These are phyloP conservation scores for Pediacus dermestoides DNA, from an alignment of 2,888 invertebrate genomes.

Conservation along the genomic window DNA sequence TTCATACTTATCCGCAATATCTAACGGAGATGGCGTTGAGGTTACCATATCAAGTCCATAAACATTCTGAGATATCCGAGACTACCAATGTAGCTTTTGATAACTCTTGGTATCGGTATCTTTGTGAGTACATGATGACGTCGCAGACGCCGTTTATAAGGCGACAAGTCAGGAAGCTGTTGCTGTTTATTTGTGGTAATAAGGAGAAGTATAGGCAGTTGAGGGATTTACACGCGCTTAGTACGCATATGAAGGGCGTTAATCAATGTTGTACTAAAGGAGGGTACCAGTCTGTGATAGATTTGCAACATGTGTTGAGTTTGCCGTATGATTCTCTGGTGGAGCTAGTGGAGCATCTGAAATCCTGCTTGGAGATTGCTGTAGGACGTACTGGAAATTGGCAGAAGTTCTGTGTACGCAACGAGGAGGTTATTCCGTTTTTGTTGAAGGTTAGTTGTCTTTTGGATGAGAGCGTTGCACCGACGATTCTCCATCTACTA, in stretches of 20 bases:
- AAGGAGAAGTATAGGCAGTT: slow-evolving; percentile 94
- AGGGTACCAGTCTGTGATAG: slow-evolving; percentile 51
- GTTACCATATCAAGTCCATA: slow-evolving; percentile 89
- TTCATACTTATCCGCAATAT: slow-evolving; percentile 91
- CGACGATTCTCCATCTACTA: slow-evolving; percentile 83
- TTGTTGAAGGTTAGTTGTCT: slow-evolving; percentile 81
- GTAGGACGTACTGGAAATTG: slow-evolving; percentile 89
- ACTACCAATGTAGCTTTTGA: slow-evolving; percentile 53
- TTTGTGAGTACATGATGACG: slow-evolving; percentile 81
- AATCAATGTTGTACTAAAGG: slow-evolving; percentile 56
- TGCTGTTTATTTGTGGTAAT: slow-evolving; percentile 89
- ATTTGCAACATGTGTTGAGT: slow-evolving; percentile 52
- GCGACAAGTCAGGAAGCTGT: slow-evolving; percentile 86
- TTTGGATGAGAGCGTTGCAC: slow-evolving; percentile 86
- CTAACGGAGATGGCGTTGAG: slow-evolving; percentile 92
- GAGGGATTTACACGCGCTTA: slow-evolving; percentile 88
- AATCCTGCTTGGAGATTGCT: slow-evolving; percentile 91
- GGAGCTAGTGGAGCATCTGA: slow-evolving; percentile 89
- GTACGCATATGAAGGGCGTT: slow-evolving; percentile 75
- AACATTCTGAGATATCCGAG: slow-evolving; percentile 60
- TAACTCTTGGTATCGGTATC: slow-evolving; percentile 70
- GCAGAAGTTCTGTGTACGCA: slow-evolving; percentile 81
- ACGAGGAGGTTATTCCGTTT: slow-evolving; percentile 73
- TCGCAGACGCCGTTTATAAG: slow-evolving; percentile 84
- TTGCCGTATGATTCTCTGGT: slow-evolving; percentile 89